phyloP scores from a whole-genome alignment of 2,888 invertebrate genomes.

The Balanococcus diminutus region DNA sequence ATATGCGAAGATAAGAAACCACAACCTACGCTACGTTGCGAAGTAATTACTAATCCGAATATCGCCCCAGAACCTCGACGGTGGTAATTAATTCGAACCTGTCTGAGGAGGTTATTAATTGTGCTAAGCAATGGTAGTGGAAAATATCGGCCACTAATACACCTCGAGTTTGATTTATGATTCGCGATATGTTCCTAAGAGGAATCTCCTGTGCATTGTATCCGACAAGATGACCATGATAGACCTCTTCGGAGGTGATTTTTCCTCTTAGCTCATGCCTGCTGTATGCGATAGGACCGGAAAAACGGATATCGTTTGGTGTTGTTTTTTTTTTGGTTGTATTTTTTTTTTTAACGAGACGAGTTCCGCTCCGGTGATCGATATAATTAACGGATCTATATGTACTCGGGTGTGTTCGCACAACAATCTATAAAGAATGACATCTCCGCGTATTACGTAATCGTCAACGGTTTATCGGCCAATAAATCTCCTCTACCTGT shows the following conservation, averaged over 20 bases:
- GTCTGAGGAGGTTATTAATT: slow-evolving; percentile 8
- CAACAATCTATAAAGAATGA: background rate
- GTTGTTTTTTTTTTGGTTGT: background rate
- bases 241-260: background rate
- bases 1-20: background rate
- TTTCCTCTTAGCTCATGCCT: too few relatives aligned
- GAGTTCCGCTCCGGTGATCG: slow-evolving; percentile 24
- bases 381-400: slow-evolving; percentile 40
- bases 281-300: background rate
- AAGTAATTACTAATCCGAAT: background rate
- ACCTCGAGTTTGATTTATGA: background rate
- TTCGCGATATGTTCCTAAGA: background rate
- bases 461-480: slow-evolving; percentile 5
- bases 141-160: slow-evolving; percentile 10
- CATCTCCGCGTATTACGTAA: slow-evolving; percentile 42
- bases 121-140: background rate
- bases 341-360: slow-evolving; percentile 7
- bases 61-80: background rate
- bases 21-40: background rate
- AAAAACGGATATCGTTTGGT: background rate
- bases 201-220: too few relatives aligned
- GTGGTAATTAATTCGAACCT: slow-evolving; percentile 13
- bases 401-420: slow-evolving; percentile 10
- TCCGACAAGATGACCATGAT: too few relatives aligned
- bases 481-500: background rate